Evolutionary conservation across 2,113 vertebrate genomes (phyloP).

Genomic region (human (Homo sapiens)): DNA sequence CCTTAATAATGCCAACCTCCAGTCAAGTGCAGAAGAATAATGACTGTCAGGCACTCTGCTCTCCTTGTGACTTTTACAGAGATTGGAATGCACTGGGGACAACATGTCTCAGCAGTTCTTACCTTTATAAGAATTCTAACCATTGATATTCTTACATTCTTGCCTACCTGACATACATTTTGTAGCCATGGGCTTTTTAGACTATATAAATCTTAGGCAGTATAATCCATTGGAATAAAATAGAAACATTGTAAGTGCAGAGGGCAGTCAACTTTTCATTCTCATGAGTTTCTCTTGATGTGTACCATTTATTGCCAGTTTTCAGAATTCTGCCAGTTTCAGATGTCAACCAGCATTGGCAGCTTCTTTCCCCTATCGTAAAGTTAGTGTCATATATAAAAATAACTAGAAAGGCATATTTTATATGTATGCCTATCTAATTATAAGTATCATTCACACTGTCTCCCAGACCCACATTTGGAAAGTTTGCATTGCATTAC

Average conservation of each 20-base stretch:
- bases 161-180: not conserved
- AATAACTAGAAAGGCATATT: conserved; percentile 16
- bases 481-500: not conserved
- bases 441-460: not conserved
- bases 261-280: not conserved
- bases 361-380: not conserved
- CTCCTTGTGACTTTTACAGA: not conserved
- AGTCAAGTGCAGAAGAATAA: not conserved
- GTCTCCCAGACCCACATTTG: not conserved
- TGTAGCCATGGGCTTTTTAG: not conserved
- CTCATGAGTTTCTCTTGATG: not conserved
- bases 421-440: not conserved
- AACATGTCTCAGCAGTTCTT: not conserved
- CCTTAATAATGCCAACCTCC: not conserved
- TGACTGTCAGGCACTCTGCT: not conserved
- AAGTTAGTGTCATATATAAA: not conserved
- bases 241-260: not conserved
- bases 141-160: not conserved
- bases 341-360: not conserved
- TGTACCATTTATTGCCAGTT: not conserved
- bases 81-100: not conserved
- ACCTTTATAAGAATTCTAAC: not conserved
- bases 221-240: not conserved
- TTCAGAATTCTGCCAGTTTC: conserved; percentile 22
- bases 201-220: not conserved